Evolutionary conservation across 2,797 vertebrate species (phyloP).

Genomic region (Knipowitschia caucasica): DNA sequence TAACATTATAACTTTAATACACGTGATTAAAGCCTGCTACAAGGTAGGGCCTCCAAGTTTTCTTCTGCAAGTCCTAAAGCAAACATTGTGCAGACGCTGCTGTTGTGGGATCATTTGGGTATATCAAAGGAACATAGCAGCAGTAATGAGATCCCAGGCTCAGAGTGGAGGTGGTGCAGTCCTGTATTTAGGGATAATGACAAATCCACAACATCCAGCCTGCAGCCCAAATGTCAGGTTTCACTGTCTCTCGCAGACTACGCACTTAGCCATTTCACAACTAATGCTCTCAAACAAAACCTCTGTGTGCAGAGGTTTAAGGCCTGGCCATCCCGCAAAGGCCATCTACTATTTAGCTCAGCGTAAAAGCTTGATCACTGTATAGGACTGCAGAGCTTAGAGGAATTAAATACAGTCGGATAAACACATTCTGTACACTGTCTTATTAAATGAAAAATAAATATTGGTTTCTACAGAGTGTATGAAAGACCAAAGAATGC

Average conservation of each 20-base stretch:
- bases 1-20: not conserved
- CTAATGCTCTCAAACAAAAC: constrained; percentile 24
- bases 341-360: not conserved
- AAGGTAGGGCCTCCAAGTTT: not conserved
- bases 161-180: constrained; percentile 62
- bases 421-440: too few relatives aligned
- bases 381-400: too few relatives aligned
- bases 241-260: constrained; percentile 51
- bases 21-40: not conserved
- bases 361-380: too few relatives aligned
- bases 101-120: constrained; percentile 58
- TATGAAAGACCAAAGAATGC: too few relatives aligned
- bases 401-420: too few relatives aligned
- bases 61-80: constrained; percentile 21
- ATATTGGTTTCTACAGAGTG: too few relatives aligned
- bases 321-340: constrained; percentile 14
- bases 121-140: constrained; percentile 63
- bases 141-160: constrained; percentile 55
- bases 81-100: constrained; percentile 37
- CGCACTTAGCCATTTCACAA: constrained; percentile 53
- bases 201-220: constrained; percentile 63
- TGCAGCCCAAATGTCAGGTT: constrained; percentile 58
- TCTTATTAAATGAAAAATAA: too few relatives aligned
- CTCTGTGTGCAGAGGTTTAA: constrained; percentile 9
- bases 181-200: constrained; percentile 76